These are phyloP conservation scores for Carassius carassius DNA, from an alignment of 2,113 vertebrate species.

Conservation along the genomic window DNA sequence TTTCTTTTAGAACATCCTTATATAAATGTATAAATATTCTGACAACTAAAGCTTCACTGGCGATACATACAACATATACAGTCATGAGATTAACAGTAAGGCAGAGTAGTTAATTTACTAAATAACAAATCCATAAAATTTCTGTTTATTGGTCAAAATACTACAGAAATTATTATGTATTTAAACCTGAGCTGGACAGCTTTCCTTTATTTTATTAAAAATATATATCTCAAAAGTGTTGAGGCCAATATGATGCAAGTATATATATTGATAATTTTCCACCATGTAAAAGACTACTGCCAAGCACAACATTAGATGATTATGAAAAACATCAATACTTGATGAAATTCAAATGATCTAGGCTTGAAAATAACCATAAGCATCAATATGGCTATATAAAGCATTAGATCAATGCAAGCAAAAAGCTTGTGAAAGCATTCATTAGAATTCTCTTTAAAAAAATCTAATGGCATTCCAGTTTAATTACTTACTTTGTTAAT, in stretches of 20 bases:
- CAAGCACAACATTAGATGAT: slow-evolving; percentile 57
- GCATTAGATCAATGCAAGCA: slow-evolving; percentile 71
- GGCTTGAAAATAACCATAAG: slow-evolving; percentile 66
- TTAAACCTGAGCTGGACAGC: neutral
- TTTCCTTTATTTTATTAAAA: neutral
- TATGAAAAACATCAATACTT: slow-evolving; percentile 70
- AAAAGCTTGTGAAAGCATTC: slow-evolving; percentile 67
- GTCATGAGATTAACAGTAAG: too few relatives aligned
- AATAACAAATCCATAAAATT: neutral
- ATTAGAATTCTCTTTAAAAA: slow-evolving; percentile 67
- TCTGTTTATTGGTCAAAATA: neutral
- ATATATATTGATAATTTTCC: slow-evolving; percentile 56
- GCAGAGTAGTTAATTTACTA: too few relatives aligned
- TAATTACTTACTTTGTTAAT: slow-evolving; percentile 37
- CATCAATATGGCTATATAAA: slow-evolving; percentile 69
- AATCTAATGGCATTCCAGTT: slow-evolving; percentile 60
- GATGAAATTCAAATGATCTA: slow-evolving; percentile 71
- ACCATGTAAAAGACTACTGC: slow-evolving; percentile 55
- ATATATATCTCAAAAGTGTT: too few relatives aligned
- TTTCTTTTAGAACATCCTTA: too few relatives aligned
- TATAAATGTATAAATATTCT: too few relatives aligned
- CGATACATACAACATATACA: too few relatives aligned
- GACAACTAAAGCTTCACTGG: too few relatives aligned
- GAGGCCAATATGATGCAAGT: neutral
- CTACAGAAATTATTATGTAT: neutral